Evolutionary conservation across 2,888 invertebrate genomes (phyloP).

Genomic region (Piscicola geometra): DNA sequence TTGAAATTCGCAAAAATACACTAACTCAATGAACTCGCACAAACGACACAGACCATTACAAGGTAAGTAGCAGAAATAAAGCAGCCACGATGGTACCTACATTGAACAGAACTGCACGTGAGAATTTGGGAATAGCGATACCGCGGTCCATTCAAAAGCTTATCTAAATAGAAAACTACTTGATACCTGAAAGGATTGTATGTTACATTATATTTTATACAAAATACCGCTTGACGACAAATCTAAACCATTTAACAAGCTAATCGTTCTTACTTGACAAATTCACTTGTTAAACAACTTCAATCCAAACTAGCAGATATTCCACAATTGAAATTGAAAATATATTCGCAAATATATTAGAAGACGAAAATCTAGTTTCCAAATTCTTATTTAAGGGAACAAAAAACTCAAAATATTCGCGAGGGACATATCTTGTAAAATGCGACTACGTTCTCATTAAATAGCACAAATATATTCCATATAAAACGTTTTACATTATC

Average conservation of each 20-base stretch:
- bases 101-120: constrained; percentile 4
- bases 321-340: constrained; percentile 10
- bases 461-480: background rate
- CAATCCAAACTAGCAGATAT: background rate
- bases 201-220: background rate
- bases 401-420: constrained; percentile 1
- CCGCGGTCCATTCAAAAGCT: constrained; percentile 1
- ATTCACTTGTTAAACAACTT: no score
- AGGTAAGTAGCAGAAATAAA: background rate
- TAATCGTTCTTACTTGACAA: background rate
- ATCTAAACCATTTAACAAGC: background rate
- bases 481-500: background rate
- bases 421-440: background rate
- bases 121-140: background rate
- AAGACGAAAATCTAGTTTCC: background rate
- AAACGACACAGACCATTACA: constrained; percentile 10
- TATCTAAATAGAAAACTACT: constrained; percentile 6
- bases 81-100: background rate
- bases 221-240: background rate
- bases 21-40: background rate
- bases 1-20: background rate
- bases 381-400: background rate
- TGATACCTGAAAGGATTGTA: background rate
- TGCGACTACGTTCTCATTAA: background rate
- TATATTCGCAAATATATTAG: constrained; percentile 2